A percentile compares a stretch with the other conserved stretches of the same genome.
These are phyloP conservation scores for Caligus rogercresseyi DNA, from an alignment of 1,140 invertebrate genomes.

Conservation along the genomic window DNA sequence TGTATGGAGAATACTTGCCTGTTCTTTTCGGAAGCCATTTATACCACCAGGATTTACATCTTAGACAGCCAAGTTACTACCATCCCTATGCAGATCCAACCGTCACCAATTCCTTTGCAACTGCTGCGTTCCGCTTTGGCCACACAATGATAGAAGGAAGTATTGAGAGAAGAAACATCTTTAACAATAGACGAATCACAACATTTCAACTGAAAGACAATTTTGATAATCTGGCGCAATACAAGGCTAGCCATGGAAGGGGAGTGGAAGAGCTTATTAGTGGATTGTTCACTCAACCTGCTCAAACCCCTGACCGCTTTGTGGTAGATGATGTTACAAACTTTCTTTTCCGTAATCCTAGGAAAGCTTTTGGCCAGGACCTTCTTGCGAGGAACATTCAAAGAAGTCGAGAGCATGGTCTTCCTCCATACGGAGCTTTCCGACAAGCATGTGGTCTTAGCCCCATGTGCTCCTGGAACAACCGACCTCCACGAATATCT, in stretches of 20 bases:
- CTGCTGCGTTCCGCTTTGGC: constrained; percentile 37
- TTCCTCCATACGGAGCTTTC: constrained; percentile 5
- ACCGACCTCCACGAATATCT: not conserved
- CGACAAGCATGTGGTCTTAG: constrained; percentile 7
- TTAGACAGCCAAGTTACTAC: not conserved
- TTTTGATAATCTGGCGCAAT: constrained; percentile 3
- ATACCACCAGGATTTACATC: not conserved
- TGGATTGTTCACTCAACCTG: constrained; percentile 19
- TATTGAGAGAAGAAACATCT: constrained; percentile 23
- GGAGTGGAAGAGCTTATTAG: constrained; percentile 4
- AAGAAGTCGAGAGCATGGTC: constrained; percentile 11
- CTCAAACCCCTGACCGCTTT: constrained; percentile 16
- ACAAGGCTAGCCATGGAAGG: not conserved
- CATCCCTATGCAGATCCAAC: not conserved
- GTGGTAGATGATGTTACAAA: constrained; percentile 19
- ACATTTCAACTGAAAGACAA: not conserved
- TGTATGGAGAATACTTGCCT: constrained; percentile 46
- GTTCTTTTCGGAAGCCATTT: constrained; percentile 35
- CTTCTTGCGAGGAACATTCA: constrained; percentile 15
- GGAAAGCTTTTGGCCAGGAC: constrained; percentile 5
- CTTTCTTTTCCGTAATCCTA: constrained; percentile 4
- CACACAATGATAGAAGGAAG: constrained; percentile 31
- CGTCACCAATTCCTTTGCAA: constrained; percentile 29
- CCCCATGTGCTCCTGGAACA: not conserved
- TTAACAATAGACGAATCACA: constrained; percentile 27